Evolutionary conservation across 35 echinoderm and acorn worm genomes (phyloP), one percentile per base, ranked within the genome.

Genomic region (Stichopus chloronotus): DNA sequence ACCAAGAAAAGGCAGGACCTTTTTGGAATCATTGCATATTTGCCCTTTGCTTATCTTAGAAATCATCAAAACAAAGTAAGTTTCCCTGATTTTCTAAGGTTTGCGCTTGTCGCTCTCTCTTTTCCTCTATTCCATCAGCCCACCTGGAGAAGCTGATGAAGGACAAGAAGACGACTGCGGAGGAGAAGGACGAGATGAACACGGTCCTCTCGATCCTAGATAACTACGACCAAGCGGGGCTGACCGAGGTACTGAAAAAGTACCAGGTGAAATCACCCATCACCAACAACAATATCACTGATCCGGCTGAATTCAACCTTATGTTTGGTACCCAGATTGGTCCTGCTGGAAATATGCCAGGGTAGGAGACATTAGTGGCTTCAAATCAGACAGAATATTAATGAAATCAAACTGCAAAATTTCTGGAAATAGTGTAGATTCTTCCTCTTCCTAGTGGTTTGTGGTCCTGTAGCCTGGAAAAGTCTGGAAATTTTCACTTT

Each of bases 241-340:
- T 99, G 14, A 88, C 76, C 0, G 91, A 88, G 58, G 87, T 93
- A 24, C 94, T 99, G 53, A 94, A 91, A 56, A 94, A 93, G 91
- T 99, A 95, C 84, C 60, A 96, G 19, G 95, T 98, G 43, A 94
- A 93, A 22, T 99, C 97, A 88, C 97, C 97, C 53, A 90, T 85
- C 16, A 99, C 97, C 21, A 94, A 94, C 88, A 99, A 99, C 65
- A 87, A 90, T 17, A 78, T 99, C 74, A 93, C 93, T 19, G 95
- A 96, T n/a, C 97, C 97, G 57, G 90, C 92, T 83, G 95, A 99
- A 25, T 99, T 96, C 89, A 98, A 98, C 79, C 95, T 99, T 6
- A 96, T 99, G 95, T 99, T 99, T 90, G 92, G 58, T 68, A 99
- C 97, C 3, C 86, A 74, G 55, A 99, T 99, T 53, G 97, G 97